Conservation (phyloP, 2,797 vertebrate species). For the Mastacembelus armatus region DNA sequence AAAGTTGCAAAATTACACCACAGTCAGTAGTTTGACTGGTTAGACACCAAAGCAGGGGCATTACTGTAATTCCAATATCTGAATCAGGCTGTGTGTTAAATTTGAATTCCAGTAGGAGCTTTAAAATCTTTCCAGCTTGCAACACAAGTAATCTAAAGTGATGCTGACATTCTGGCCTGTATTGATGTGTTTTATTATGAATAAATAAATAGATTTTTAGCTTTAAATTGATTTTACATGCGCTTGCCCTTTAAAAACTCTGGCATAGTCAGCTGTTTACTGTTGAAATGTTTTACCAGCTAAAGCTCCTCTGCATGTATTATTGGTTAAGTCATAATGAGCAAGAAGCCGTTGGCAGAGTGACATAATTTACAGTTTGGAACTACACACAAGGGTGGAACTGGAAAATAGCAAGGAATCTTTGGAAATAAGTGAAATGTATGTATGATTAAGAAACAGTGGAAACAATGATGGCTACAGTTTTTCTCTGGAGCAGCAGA, state of each 20-base stretch:
- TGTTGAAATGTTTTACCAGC: conserved; percentile 41
- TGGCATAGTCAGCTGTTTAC: conserved; percentile 38
- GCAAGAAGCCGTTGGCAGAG: conserved; percentile 48
- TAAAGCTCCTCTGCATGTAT: conserved; percentile 43
- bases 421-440: conserved; percentile 43
- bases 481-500: conserved; percentile 15
- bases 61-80: conserved; percentile 6
- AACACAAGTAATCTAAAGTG: conserved; percentile 9
- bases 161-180: conserved; percentile 27
- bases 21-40: neutral
- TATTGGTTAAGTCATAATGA: conserved; percentile 58
- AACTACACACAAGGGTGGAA: conserved; percentile 47
- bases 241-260: conserved; percentile 39
- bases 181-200: conserved; percentile 31
- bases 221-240: conserved; percentile 35
- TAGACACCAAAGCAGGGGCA: neutral
- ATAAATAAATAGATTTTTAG: conserved; percentile 35
- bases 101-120: conserved; percentile 8
- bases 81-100: conserved; percentile 3
- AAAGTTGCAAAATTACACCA: conserved; percentile 13
- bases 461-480: conserved; percentile 52
- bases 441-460: conserved; percentile 49
- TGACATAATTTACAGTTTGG: conserved; percentile 62
- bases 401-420: conserved; percentile 55
- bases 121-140: conserved; percentile 2